A percentile compares a stretch with the other conserved stretches of the same genome.
Evolutionary conservation across 2,797 vertebrate genomes (phyloP).

Genomic region (Propithecus perrieri): DNA sequence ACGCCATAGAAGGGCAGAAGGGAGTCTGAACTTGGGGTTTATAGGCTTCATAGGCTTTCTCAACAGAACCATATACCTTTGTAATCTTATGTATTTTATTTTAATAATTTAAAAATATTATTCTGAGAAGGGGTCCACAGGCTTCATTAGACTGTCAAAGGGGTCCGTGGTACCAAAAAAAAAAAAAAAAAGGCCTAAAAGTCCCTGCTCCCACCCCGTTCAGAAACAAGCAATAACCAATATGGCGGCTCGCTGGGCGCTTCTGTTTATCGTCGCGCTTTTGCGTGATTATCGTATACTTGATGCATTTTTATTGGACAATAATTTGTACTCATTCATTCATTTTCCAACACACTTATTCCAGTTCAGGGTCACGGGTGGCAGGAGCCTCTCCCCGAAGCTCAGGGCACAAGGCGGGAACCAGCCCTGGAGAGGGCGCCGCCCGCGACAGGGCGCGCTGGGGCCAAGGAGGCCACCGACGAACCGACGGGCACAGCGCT

Average conservation of each 20-base stretch:
- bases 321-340: background rate
- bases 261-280: background rate
- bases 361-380: background rate
- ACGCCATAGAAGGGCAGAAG: background rate
- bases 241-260: background rate
- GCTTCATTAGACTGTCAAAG: background rate
- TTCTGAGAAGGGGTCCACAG: background rate
- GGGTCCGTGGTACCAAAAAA: background rate
- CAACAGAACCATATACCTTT: background rate
- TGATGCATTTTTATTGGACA: background rate
- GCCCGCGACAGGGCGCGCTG: background rate
- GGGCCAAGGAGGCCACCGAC: background rate
- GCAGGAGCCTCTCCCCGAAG: background rate
- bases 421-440: background rate
- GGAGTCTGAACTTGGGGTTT: background rate
- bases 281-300: background rate
- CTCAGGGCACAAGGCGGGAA: background rate
- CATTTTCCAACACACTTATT: background rate
- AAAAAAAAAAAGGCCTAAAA: background rate
- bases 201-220: background rate
- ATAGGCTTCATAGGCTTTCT: background rate
- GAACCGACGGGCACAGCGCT: background rate
- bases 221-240: background rate
- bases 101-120: constrained; percentile 14
- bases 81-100: background rate